Evolutionary conservation across 2,888 invertebrate species (phyloP).

Genomic region (Caenorhabditis afra): DNA sequence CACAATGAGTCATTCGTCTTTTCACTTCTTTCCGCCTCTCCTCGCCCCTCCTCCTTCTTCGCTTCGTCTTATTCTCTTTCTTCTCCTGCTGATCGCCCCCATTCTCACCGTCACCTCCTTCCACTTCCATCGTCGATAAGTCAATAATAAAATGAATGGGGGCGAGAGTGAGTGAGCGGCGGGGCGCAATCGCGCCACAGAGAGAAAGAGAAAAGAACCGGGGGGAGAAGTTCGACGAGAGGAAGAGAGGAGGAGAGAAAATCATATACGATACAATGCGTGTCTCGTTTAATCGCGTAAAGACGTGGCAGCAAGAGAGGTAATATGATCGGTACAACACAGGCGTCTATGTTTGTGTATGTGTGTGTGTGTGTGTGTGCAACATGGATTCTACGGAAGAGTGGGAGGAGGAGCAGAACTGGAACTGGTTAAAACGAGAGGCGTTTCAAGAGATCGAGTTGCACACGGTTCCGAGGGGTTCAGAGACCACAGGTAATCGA

Average conservation of each 20-base stretch:
- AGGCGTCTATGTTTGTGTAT: too few species aligned
- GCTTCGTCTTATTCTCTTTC: background rate
- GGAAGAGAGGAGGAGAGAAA: too few species aligned
- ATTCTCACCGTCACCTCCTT: background rate
- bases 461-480: too few species aligned
- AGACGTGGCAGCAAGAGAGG: slow-evolving; percentile 3
- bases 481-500: too few species aligned
- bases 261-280: background rate
- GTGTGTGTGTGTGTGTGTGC: too few species aligned
- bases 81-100: background rate
- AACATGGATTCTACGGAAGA: too few species aligned
- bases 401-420: too few species aligned
- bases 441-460: too few species aligned
- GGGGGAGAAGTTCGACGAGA: too few species aligned
- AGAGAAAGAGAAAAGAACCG: too few species aligned
- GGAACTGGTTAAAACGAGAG: too few species aligned
- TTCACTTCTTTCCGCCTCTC: background rate
- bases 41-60: slow-evolving; percentile 1
- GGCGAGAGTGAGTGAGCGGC: slow-evolving; percentile 4
- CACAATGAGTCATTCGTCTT: slow-evolving; percentile 5
- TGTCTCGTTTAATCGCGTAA: slow-evolving; percentile 3
- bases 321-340: background rate
- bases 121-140: slow-evolving; percentile 31
- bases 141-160: slow-evolving; percentile 58
- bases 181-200: too few species aligned